Conservation (phyloP, 2,888 invertebrate genomes). For the Pachydiplax longipennis region DNA sequence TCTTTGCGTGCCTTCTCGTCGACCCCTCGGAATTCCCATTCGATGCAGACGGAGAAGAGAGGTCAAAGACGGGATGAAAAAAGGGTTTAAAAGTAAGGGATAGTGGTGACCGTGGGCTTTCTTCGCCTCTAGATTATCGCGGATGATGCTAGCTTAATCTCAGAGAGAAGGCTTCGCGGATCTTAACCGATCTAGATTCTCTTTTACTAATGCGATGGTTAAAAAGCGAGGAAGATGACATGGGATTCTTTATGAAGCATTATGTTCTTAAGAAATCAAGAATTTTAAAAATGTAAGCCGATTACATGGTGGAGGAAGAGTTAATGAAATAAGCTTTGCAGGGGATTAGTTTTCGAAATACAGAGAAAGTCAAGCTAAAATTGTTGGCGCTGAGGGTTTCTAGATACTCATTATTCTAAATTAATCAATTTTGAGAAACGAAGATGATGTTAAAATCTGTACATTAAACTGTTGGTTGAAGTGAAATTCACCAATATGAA, state of each 20-base stretch:
- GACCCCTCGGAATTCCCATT: neutral
- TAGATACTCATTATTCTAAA: too few species aligned
- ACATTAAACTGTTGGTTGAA: too few species aligned
- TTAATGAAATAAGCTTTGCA: too few species aligned
- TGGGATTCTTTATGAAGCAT: neutral
- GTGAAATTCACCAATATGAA: too few species aligned
- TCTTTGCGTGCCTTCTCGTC: neutral
- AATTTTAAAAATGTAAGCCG: too few species aligned
- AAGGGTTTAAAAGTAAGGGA: neutral
- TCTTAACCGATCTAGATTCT: neutral
- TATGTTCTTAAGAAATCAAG: too few species aligned
- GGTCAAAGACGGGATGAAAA: neutral
- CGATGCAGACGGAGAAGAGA: neutral
- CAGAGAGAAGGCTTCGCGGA: neutral
- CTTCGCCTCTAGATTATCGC: neutral
- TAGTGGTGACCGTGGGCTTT: neutral
- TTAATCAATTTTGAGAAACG: too few species aligned
- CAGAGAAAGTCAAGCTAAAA: too few species aligned
- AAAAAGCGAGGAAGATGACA: neutral
- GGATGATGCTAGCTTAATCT: neutral
- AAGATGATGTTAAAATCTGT: too few species aligned
- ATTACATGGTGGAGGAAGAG: too few species aligned
- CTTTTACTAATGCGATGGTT: neutral
- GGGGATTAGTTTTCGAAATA: too few species aligned
- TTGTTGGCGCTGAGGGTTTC: too few species aligned